These are phyloP conservation scores for Ophion slaviceki DNA, from an alignment of 2,888 invertebrate genomes.

Conservation along the genomic window DNA sequence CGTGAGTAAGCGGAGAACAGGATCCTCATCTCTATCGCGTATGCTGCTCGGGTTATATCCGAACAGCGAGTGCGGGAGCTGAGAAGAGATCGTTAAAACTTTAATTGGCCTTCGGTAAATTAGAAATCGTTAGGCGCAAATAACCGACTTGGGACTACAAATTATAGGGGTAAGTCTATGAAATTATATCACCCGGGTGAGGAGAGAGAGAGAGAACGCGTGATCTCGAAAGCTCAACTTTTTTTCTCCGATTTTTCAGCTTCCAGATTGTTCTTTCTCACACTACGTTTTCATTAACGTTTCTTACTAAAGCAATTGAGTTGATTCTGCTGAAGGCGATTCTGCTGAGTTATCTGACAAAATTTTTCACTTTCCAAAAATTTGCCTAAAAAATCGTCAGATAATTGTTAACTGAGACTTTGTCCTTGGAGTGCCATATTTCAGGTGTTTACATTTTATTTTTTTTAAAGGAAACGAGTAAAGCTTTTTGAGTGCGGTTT, in stretches of 20 bases:
- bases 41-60: slow-evolving; percentile 41
- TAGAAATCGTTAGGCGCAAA: slow-evolving; percentile 73
- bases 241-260: background rate
- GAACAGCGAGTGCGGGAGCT: slow-evolving; percentile 33
- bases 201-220: background rate
- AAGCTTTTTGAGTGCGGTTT: too few relatives aligned
- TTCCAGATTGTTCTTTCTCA: too few relatives aligned
- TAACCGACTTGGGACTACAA: slow-evolving; percentile 64
- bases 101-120: slow-evolving; percentile 73
- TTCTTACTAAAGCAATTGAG: too few relatives aligned
- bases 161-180: slow-evolving; percentile 66
- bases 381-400: too few relatives aligned
- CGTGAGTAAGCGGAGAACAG: slow-evolving; percentile 48
- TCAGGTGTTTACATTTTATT: too few relatives aligned
- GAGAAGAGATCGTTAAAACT: slow-evolving; percentile 69
- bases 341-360: too few relatives aligned
- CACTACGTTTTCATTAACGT: too few relatives aligned
- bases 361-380: too few relatives aligned
- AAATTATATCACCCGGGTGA: slow-evolving; percentile 50
- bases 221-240: background rate
- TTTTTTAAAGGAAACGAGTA: too few relatives aligned
- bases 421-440: too few relatives aligned
- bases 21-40: slow-evolving; percentile 42
- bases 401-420: too few relatives aligned
- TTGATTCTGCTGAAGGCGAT: too few relatives aligned